phyloP scores from a whole-genome alignment of 2,113 vertebrate genomes.

The Elanoides forficatus region DNA sequence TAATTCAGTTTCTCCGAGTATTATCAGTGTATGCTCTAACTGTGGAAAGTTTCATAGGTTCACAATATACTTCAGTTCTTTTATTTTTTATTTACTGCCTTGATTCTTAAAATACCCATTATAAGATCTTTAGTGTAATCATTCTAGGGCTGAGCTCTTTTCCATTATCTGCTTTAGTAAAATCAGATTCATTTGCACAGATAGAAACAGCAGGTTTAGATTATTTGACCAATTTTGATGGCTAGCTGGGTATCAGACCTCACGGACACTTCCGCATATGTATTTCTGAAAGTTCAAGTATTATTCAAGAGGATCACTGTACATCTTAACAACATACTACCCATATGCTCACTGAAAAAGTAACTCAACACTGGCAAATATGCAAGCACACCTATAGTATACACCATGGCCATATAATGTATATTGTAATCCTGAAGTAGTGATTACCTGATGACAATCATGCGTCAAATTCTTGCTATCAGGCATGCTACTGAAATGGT shows the following conservation, averaged over 20 bases:
- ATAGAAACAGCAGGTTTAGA: neutral
- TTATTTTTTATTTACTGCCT: neutral
- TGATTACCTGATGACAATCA: neutral
- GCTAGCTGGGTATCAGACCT: neutral
- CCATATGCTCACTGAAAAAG: neutral
- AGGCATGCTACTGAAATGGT: accelerated
- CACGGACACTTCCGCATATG: accelerated
- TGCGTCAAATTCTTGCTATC: neutral
- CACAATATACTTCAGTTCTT: neutral
- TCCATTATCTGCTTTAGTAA: neutral
- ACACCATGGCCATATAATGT: neutral
- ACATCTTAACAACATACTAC: neutral
- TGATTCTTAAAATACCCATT: neutral
- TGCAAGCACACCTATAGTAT: neutral
- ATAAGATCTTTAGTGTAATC: neutral
- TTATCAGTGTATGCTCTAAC: neutral
- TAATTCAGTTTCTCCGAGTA: neutral
- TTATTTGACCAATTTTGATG: neutral
- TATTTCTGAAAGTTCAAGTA: neutral
- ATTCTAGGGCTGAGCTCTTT: neutral
- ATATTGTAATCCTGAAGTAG: neutral
- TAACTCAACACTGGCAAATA: neutral
- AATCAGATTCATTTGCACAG: neutral
- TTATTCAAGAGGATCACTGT: neutral
- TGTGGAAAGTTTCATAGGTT: neutral